Percentiles rank a stretch among this genome's conserved stretches.
Evolutionary conservation across 2,113 vertebrate species (phyloP).

Genomic region (Campylomormyrus tamandua): DNA sequence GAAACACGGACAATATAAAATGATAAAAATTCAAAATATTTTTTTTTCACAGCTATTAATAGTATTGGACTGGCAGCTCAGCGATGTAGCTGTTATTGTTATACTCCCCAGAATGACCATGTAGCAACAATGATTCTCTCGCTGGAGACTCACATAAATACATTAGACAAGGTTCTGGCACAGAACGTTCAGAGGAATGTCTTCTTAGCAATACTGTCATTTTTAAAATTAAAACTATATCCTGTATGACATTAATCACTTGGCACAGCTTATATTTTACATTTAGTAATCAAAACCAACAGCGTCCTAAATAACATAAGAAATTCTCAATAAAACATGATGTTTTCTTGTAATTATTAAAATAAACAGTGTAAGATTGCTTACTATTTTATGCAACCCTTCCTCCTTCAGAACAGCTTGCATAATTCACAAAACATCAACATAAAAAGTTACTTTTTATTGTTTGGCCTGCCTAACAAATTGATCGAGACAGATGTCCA

Average conservation of each 20-base stretch:
- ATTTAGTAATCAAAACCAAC: neutral
- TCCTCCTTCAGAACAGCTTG: neutral
- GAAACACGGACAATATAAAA: neutral
- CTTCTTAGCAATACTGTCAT: neutral
- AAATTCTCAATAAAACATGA: neutral
- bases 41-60: neutral
- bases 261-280: neutral
- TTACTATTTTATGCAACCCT: neutral
- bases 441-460: neutral
- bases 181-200: neutral
- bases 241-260: neutral
- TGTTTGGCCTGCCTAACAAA: neutral
- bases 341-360: neutral
- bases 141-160: neutral
- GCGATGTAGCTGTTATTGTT: neutral
- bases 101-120: neutral
- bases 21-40: neutral
- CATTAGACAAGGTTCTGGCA: neutral
- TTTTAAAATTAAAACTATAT: neutral
- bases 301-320: neutral
- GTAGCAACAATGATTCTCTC: constrained; percentile 7
- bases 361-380: neutral
- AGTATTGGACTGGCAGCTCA: neutral
- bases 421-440: neutral
- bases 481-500: neutral